Evolutionary conservation across 2,113 vertebrate species (phyloP), one percentile per base, ranked within the genome.

Genomic region (Spheniscus mendiculus): DNA sequence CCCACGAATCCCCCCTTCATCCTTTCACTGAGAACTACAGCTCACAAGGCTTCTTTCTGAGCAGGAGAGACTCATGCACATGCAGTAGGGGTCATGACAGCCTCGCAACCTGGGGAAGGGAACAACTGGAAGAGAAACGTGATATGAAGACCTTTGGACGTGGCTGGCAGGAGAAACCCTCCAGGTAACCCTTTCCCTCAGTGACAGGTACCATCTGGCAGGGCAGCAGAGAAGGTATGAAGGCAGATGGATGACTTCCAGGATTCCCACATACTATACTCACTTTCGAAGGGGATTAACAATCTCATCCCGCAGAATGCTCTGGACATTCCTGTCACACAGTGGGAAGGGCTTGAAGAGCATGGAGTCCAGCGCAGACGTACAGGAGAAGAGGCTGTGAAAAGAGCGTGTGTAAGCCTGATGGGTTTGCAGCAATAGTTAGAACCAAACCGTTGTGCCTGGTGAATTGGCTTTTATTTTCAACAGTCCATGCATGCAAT

Each of bases 371-470:
- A 99, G 83, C 70, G 98, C 99, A 0, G 99, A 99, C 0, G 99
- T 99, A 90, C 99, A 99, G 96, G 99, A 99, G 93, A 99, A 99
- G 94, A 99, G 98, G 96, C 99, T 99, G 97, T 27, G 74, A 44
- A 89, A 62, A 93, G 17, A 93, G 26, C 6, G 25, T 1, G 44
- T 19, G 4, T 53, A 38, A 91, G 30, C 17, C 40, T 1, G 30
- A 69, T 7, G 69, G 23, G 20, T 76, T 65, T 65, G 62, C 67
- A 78, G 36, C n/a, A 47, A 44, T 0, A 25, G 18, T 10, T 40
- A 34, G 45, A 77, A 44, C 22, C 56, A 34, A 89, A 58, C 29
- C 3, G 9, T 10, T 6, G 87, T 67, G 74, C 61, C 25, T 34
- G 62, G 36, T 52, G 81, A 72, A 5, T 11, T 0, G 7, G 56